phyloP scores from a whole-genome alignment of 2,113 vertebrate species.

The Clarias batrachus region DNA sequence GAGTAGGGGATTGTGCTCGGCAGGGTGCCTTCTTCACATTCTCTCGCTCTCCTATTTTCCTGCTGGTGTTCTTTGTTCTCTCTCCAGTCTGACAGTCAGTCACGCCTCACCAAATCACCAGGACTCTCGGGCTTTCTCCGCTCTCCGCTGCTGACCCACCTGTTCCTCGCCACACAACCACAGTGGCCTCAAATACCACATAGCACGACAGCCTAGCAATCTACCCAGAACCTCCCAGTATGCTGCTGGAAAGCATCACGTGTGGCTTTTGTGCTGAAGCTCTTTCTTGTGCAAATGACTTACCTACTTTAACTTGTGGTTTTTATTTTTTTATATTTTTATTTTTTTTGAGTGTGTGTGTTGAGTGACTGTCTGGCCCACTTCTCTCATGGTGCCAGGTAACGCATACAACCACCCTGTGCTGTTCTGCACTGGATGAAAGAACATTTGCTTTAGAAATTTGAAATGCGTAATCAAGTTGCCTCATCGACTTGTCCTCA shows the following conservation, averaged over 20 bases:
- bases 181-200: constrained; percentile 6
- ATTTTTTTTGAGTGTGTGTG: background rate
- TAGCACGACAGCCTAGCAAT: constrained; percentile 11
- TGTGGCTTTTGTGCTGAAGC: background rate
- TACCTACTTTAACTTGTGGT: constrained; percentile 4
- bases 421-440: background rate
- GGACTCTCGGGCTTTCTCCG: constrained; percentile 55
- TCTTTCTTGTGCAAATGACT: constrained; percentile 24
- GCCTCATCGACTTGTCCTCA: background rate
- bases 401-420: background rate
- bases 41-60: constrained; percentile 26
- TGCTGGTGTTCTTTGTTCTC: constrained; percentile 45
- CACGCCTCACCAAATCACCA: constrained; percentile 34
- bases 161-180: constrained; percentile 9
- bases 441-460: background rate
- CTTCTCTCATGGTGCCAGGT: background rate
- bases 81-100: constrained; percentile 41
- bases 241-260: background rate
- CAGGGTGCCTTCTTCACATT: constrained; percentile 25
- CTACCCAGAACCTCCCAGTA: background rate
- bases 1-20: constrained; percentile 19
- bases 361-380: background rate
- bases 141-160: constrained; percentile 42
- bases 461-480: background rate
- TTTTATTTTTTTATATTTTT: background rate